phyloP scores from a whole-genome alignment of 2,113 vertebrate species.

The Cyprinodon variegatus region DNA sequence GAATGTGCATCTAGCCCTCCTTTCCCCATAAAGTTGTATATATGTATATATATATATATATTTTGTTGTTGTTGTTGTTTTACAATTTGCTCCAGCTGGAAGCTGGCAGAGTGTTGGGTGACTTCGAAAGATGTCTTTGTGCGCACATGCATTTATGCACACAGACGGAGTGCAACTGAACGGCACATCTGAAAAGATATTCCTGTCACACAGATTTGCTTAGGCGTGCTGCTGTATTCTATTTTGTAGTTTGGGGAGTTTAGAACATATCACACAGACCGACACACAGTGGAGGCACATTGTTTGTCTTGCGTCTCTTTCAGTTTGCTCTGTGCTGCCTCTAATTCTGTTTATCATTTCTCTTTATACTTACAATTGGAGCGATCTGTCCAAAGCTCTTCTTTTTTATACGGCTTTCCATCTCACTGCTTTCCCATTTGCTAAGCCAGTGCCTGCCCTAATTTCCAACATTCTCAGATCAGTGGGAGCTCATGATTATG shows the following conservation, averaged over 20 bases:
- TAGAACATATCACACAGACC: conserved; percentile 18
- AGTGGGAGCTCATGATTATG: conserved; percentile 52
- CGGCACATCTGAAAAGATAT: conserved; percentile 50
- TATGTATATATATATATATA: background rate
- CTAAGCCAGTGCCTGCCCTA: conserved; percentile 49
- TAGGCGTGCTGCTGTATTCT: conserved; percentile 55
- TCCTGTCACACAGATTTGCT: conserved; percentile 58
- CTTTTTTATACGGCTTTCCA: conserved; percentile 48
- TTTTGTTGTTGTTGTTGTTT: background rate
- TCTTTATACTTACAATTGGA: conserved; percentile 24
- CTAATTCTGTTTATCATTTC: conserved; percentile 59
- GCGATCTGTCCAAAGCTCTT: conserved; percentile 22
- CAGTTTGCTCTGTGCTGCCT: conserved; percentile 34
- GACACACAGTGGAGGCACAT: conserved; percentile 17
- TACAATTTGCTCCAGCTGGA: conserved; percentile 24
- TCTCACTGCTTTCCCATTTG: conserved; percentile 53
- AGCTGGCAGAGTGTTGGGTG: conserved; percentile 13
- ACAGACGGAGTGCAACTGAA: conserved; percentile 5
- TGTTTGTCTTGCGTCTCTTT: conserved; percentile 50
- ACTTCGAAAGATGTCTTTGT: conserved; percentile 15
- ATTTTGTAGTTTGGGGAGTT: conserved; percentile 42
- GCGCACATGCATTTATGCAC: background rate
- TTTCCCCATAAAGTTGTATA: conserved; percentile 12
- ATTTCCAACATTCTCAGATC: conserved; percentile 48
- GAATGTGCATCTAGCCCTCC: conserved; percentile 17